Evolutionary conservation across 2,888 invertebrate species (phyloP), one percentile per base, ranked within the genome.

Genomic region (Heterodera filipjevi): DNA sequence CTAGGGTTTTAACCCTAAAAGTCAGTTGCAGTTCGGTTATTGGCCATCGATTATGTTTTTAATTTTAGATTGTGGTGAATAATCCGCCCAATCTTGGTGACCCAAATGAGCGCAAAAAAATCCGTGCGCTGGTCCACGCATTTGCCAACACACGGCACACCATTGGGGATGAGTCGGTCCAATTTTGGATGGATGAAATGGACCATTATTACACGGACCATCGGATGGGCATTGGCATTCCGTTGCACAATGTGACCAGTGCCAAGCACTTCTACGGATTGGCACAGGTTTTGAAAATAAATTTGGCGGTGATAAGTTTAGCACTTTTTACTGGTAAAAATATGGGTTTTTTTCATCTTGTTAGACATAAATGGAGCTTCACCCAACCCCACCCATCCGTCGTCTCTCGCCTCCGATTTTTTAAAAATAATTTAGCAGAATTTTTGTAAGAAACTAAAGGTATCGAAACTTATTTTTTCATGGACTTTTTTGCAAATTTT

Each of bases 111-210:
- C 80, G 88, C 2, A 80, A 82, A 46, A 78, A 83, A 53, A 77
- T 89, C 14, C 80, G 82, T 32, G 77, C 82, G 27, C 85, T 89
- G 85, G 85, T 87, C 22, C 82, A 84, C 39, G 85, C 85, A 32
- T 88, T 89, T 78, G 87, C 88, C 30, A 87, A 86, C 70, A 87
- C 87, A n/a, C 78, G 79, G 16, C 89, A 89, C 80, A 84, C 89
- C 27, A 87, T 89, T 68, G 89, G 89, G 33, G 84, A 83, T 71
- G 87, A 87, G 59, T 87, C 86, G 2, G 82, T 88, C 12, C 85
- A 89, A 76, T 89, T 87, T 71, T 89, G 89, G 89, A 72, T 89
- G 81, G 71, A 83, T 27, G 89, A 89, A 73, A 87, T 89, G 87
- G 83, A 85, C 66, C 79, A 80, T 66, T 88, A 88, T 80, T 88